phyloP scores from a whole-genome alignment of 2,113 vertebrate genomes.

The Typhlomys cinereus region DNA sequence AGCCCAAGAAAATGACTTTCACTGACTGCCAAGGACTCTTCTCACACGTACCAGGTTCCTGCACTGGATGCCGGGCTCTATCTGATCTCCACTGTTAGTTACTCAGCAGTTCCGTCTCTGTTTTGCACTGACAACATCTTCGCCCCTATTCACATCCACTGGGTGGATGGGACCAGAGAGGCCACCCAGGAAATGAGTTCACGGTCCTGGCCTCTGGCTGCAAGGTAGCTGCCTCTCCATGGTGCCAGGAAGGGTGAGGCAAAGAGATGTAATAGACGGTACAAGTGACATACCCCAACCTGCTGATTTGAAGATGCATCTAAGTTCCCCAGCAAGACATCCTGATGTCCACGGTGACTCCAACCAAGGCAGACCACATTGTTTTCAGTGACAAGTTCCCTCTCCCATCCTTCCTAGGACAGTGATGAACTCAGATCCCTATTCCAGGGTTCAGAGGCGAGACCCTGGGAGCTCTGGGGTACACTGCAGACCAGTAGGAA shows the following conservation, averaged over 20 bases:
- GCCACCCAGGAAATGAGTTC: background rate
- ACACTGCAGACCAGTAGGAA: too few relatives aligned
- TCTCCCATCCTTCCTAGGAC: rapidly evolving
- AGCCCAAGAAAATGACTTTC: too few relatives aligned
- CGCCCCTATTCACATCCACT: background rate
- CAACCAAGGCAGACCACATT: background rate
- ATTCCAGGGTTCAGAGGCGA: background rate
- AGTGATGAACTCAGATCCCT: background rate
- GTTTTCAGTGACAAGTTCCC: background rate
- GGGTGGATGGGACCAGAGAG: background rate
- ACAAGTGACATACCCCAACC: background rate
- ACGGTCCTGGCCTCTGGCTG: background rate
- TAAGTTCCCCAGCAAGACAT: background rate
- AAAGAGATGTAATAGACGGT: background rate
- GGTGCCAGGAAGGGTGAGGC: background rate
- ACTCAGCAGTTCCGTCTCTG: rapidly evolving
- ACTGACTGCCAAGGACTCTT: too few relatives aligned
- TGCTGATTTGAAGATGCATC: background rate
- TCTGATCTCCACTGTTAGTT: background rate
- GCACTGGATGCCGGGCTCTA: too few relatives aligned
- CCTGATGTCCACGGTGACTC: background rate
- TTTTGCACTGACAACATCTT: background rate
- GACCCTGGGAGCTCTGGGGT: background rate
- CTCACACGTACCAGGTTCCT: too few relatives aligned
- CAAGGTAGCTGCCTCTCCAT: background rate